A percentile compares a stretch with the other conserved stretches of the same genome.
phyloP scores from a whole-genome alignment of 2,888 invertebrate genomes.

The Lamproptera curius region DNA sequence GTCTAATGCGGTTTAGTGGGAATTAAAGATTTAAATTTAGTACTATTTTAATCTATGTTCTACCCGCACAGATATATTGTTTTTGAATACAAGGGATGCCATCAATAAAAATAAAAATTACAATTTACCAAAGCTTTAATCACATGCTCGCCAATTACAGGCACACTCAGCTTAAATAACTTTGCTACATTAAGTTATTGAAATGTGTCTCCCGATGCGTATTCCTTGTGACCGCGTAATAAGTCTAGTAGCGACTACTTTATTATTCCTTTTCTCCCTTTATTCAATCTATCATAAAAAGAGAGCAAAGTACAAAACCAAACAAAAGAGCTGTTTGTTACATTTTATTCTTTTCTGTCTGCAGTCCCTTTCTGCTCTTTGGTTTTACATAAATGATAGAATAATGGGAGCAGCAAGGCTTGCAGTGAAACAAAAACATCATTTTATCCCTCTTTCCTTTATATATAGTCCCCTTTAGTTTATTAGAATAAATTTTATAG shows the following conservation, averaged over 20 bases:
- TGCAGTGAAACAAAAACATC: background rate
- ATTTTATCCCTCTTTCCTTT: background rate
- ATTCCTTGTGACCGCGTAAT: constrained; percentile 5
- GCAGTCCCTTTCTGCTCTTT: constrained; percentile 2
- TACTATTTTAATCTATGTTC: too few relatives aligned
- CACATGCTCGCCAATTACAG: too few relatives aligned
- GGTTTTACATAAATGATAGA: constrained; percentile 7
- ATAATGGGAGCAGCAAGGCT: constrained; percentile 3
- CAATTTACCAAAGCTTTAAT: too few relatives aligned
- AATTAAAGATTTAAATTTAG: too few relatives aligned
- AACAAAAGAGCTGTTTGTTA: constrained; percentile 10
- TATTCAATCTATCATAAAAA: constrained; percentile 13
- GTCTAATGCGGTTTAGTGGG: too few relatives aligned
- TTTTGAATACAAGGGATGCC: too few relatives aligned
- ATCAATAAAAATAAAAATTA: too few relatives aligned
- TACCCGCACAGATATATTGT: too few relatives aligned
- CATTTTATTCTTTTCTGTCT: background rate
- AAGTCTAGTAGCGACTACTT: constrained; percentile 9
- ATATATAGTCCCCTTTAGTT: background rate
- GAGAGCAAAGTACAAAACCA: constrained; percentile 1
- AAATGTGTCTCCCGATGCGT: background rate
- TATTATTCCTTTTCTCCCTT: constrained; percentile 5
- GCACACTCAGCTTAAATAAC: too few relatives aligned
- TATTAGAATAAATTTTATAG: background rate
- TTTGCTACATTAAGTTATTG: too few relatives aligned